Evolutionary conservation across 2,113 vertebrate genomes (phyloP).

Genomic region (Podocnemis expansa): DNA sequence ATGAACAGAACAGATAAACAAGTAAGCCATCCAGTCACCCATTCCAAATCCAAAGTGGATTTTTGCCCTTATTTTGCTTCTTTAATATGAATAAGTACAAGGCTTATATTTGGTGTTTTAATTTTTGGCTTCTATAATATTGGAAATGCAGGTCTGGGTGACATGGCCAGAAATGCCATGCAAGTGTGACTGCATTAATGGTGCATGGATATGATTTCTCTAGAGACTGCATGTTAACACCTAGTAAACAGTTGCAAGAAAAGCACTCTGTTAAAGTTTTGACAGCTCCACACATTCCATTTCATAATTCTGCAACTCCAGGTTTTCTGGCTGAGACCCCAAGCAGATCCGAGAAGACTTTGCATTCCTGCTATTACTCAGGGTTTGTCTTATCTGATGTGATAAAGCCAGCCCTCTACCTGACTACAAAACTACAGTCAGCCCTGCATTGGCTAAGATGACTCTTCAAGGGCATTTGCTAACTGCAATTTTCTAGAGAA

Average conservation of each 20-base stretch:
- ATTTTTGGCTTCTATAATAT: no score
- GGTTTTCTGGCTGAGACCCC: not conserved
- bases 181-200: not conserved
- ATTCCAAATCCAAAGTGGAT: no score
- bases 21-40: no score
- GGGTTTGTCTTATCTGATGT: not conserved
- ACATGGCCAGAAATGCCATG: not conserved
- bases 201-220: not conserved
- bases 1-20: no score
- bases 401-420: not conserved
- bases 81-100: no score
- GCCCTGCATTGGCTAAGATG: not conserved
- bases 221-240: not conserved
- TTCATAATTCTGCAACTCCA: not conserved
- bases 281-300: not conserved
- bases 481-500: not conserved
- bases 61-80: no score
- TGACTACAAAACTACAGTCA: not conserved
- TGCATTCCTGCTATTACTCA: not conserved
- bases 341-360: not conserved
- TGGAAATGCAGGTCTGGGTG: not conserved
- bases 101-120: no score
- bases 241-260: not conserved
- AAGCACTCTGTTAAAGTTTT: not conserved
- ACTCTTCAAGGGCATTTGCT: not conserved